Base-by-base conservation (phyloP, 2,113 vertebrate genomes). In the Cardinalis cardinalis region DNA sequence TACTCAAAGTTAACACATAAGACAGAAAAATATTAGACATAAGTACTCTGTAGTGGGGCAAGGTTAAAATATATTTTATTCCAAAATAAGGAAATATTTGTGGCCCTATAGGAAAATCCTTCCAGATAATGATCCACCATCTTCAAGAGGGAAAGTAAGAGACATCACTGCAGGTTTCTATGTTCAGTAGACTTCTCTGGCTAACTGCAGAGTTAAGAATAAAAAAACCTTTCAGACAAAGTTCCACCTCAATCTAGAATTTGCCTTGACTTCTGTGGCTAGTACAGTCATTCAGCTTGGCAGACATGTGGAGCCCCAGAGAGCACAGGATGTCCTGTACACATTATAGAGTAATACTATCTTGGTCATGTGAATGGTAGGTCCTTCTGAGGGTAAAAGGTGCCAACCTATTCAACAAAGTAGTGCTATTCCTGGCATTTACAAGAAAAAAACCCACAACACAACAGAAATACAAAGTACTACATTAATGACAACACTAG, bases 321-420 rank as follows among this genome's bases (percentile, higher is more conserved):
- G 21, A 69, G 18, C 8, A 29, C 9, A 53, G 25, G 9, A 58
- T 20, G 15, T 7, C 58, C 52, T 26, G 32, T 28, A 12, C 5
- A n/a, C 9, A 6, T 31, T 34, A 72, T 0, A 46, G 4, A 24
- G 36, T 14, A 78, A 63, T 31, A 84, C 3, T 32, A 3, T 10
- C 48, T 29, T 41, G 21, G 41, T 64, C 17, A 4, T 6, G 23
- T 28, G 29, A 66, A 75, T 18, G 4, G 36, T 11, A 81, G 13
- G 21, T 55, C 18, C 21, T 43, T n/a, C 43, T 15, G 11, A 41
- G 18, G 77, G 26, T 3, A 56, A 14, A 15, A 44, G 43, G 41
- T 49, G 56, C 1, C 3, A 49, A 29, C 4, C 41, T 70, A 36
- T 31, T 61, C 43, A 72, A 73, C 5, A 34, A 56, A 26, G 15